Percentiles rank a stretch among this genome's conserved stretches.
Conservation (phyloP, 2,797 vertebrate species). For the Eulemur albifrons region DNA sequence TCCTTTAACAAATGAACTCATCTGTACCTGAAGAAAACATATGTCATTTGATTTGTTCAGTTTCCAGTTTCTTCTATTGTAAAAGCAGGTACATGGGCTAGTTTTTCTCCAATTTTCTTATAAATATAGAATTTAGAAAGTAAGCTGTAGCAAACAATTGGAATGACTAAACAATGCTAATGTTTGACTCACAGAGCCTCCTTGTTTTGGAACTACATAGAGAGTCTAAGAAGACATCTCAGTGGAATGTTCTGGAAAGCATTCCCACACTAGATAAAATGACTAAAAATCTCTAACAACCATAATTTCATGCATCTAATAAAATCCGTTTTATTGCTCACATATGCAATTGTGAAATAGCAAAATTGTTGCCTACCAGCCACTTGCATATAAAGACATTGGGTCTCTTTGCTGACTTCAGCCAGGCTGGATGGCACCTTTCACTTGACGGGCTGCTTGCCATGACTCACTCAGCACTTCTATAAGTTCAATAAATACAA, state of each 20-base stretch:
- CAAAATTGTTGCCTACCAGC: neutral
- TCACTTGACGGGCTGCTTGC: slow-evolving; percentile 15
- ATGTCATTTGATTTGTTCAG: neutral
- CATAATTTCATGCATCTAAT: neutral
- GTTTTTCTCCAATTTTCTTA: neutral
- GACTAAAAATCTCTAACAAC: neutral
- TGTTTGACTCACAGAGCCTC: neutral
- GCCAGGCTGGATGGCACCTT: neutral
- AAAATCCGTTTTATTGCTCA: slow-evolving; percentile 12
- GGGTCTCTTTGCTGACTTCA: neutral
- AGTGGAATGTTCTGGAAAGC: neutral
- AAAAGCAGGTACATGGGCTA: neutral
- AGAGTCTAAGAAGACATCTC: neutral
- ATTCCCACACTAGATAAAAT: neutral
- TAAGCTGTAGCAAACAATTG: neutral
- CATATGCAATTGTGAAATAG: neutral
- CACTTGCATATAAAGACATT: neutral
- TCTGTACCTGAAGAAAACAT: neutral
- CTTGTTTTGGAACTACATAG: neutral
- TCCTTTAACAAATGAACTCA: neutral
- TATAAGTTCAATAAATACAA: slow-evolving; percentile 64
- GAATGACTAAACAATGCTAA: neutral
- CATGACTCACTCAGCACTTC: slow-evolving; percentile 64
- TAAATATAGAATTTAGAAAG: neutral
- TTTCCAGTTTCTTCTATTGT: neutral